These are phyloP conservation scores for Drosophila biarmipes DNA, from an alignment of 1,140 invertebrate genomes.

Conservation along the genomic window DNA sequence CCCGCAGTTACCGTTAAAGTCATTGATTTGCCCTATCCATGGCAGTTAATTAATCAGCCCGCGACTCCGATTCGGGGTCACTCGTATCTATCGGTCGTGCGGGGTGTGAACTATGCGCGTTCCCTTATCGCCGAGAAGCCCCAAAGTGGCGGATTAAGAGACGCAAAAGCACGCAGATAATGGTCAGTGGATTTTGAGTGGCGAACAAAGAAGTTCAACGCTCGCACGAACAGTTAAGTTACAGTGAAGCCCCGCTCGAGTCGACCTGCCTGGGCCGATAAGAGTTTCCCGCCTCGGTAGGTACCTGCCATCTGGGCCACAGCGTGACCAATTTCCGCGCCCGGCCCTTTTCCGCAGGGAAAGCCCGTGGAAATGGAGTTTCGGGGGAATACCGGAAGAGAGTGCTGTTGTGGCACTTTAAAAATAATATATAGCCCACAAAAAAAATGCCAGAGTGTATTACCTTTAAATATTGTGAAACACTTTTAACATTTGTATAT, in stretches of 20 bases:
- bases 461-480: neutral
- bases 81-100: conserved; percentile 23
- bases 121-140: conserved; percentile 31
- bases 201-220: conserved; percentile 46
- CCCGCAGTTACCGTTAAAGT: conserved; percentile 39
- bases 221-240: conserved; percentile 23
- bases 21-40: conserved; percentile 40
- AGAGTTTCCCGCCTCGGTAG: conserved; percentile 19
- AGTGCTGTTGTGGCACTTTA: neutral
- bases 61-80: conserved; percentile 39
- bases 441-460: neutral
- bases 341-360: conserved; percentile 28
- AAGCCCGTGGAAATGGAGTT: conserved; percentile 18
- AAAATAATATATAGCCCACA: neutral
- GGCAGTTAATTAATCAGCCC: conserved; percentile 37
- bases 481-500: too few species aligned
- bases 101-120: conserved; percentile 40
- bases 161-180: conserved; percentile 31
- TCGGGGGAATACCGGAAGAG: conserved; percentile 38
- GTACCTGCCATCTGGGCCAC: conserved; percentile 43
- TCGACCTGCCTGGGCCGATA: conserved; percentile 17
- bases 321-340: conserved; percentile 36
- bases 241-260: conserved; percentile 22
- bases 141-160: conserved; percentile 31
- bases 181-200: conserved; percentile 29